Percentiles rank a stretch among this genome's conserved stretches.
Conservation (phyloP, 2,888 invertebrate genomes). For the Latheticus oryzae region DNA sequence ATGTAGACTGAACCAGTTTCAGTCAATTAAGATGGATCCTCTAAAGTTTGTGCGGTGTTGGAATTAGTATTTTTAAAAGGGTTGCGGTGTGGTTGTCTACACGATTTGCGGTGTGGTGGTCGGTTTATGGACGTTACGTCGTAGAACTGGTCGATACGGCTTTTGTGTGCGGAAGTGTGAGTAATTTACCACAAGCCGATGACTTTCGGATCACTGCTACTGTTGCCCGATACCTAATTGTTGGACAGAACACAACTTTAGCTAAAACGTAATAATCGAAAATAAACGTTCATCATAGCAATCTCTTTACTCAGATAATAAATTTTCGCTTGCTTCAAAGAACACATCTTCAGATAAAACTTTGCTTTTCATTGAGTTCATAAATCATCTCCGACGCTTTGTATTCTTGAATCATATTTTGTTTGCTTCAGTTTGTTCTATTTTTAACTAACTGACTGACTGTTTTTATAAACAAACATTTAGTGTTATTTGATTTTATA, state of each 20-base stretch:
- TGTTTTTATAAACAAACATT: neutral
- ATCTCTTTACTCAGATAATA: constrained; percentile 22
- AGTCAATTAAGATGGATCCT: constrained; percentile 12
- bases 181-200: constrained; percentile 44
- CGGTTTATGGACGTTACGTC: constrained; percentile 36
- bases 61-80: constrained; percentile 46
- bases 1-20: neutral
- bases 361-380: constrained; percentile 37
- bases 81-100: constrained; percentile 44
- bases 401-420: constrained; percentile 26
- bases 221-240: constrained; percentile 30
- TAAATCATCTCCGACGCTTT: constrained; percentile 36
- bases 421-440: constrained; percentile 17
- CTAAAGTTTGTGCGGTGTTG: constrained; percentile 17
- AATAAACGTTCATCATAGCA: constrained; percentile 11
- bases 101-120: constrained; percentile 48
- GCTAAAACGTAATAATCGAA: constrained; percentile 5
- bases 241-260: constrained; percentile 14
- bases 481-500: neutral
- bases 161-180: constrained; percentile 46
- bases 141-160: constrained; percentile 41
- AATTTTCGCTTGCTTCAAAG: constrained; percentile 27
- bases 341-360: constrained; percentile 32
- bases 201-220: constrained; percentile 39
- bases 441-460: constrained; percentile 17